Evolutionary conservation across 64 coral and sea anemone genomes (phyloP).

Genomic region (Montipora cactus): DNA sequence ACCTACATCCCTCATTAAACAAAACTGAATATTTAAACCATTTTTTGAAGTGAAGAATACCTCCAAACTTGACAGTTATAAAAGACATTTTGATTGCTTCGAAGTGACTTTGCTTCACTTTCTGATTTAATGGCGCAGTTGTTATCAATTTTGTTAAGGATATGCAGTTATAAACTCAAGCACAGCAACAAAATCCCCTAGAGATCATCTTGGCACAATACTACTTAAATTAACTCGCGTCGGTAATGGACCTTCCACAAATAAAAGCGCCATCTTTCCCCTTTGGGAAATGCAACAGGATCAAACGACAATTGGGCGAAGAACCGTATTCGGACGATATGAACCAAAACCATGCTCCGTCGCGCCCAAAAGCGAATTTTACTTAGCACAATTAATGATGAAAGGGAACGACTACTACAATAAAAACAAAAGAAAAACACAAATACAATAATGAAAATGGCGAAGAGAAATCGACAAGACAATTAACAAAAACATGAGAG

Average conservation of each 20-base stretch:
- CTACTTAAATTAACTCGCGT: background rate
- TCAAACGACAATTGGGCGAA: too few relatives aligned
- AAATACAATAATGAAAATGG: too few relatives aligned
- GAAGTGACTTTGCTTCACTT: background rate
- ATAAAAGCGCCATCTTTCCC: too few relatives aligned
- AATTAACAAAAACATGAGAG: too few relatives aligned
- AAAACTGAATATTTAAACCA: background rate
- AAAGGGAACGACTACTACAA: too few relatives aligned
- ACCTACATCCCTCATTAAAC: background rate
- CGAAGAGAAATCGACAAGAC: too few relatives aligned
- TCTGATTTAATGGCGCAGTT: background rate
- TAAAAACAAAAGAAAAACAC: too few relatives aligned
- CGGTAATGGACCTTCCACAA: background rate
- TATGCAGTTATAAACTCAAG: background rate
- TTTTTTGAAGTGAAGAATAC: background rate
- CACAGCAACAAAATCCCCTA: background rate
- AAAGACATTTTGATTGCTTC: slow-evolving; percentile 46
- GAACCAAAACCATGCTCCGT: too few relatives aligned
- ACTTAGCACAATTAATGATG: too few relatives aligned
- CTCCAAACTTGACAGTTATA: slow-evolving; percentile 86
- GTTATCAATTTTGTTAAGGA: background rate
- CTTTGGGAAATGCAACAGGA: too few relatives aligned
- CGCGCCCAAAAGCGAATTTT: too few relatives aligned
- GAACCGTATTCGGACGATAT: too few relatives aligned
- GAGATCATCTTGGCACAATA: background rate